Evolutionary conservation across 2,113 vertebrate genomes (phyloP).

Genomic region (Trichomycterus rosablanca): DNA sequence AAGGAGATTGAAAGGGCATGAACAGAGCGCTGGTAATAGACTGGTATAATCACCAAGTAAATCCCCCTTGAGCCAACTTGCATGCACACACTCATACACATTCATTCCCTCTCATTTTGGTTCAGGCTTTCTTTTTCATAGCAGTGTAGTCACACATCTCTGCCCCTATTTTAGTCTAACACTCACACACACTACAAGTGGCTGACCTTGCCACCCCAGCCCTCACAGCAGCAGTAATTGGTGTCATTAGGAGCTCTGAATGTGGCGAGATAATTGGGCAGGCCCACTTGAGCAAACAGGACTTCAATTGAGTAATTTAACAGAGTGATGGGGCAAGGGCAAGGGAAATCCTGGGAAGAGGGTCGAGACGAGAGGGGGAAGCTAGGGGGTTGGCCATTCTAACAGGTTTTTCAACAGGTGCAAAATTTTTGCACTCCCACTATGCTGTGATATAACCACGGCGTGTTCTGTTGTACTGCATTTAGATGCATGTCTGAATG

Average conservation of each 20-base stretch:
- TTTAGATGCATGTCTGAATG: too few relatives aligned
- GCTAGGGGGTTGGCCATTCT: constrained; percentile 29
- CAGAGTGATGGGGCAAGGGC: constrained; percentile 30
- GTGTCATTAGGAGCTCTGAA: constrained; percentile 49
- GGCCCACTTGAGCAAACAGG: constrained; percentile 49
- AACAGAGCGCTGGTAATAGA: constrained; percentile 33
- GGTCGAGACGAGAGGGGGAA: constrained; percentile 2
- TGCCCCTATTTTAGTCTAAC: constrained; percentile 35
- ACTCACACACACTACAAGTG: constrained; percentile 26
- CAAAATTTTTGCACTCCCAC: neutral
- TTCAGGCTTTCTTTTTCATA: constrained; percentile 24
- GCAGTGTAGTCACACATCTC: constrained; percentile 32
- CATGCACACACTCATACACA: constrained; percentile 12
- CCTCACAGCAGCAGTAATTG: constrained; percentile 46
- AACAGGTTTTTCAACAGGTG: constrained; percentile 11
- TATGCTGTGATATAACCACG: constrained; percentile 13
- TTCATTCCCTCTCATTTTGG: constrained; percentile 1
- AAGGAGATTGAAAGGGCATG: constrained; percentile 40
- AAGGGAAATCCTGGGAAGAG: constrained; percentile 30
- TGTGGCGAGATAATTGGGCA: constrained; percentile 46
- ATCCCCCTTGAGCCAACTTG: constrained; percentile 38
- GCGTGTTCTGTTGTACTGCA: too few relatives aligned
- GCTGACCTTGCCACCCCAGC: constrained; percentile 34
- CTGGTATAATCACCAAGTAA: constrained; percentile 41
- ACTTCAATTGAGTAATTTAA: constrained; percentile 50